These are phyloP conservation scores for Cheilosia soror DNA, from an alignment of 2,888 invertebrate species.

Conservation along the genomic window DNA sequence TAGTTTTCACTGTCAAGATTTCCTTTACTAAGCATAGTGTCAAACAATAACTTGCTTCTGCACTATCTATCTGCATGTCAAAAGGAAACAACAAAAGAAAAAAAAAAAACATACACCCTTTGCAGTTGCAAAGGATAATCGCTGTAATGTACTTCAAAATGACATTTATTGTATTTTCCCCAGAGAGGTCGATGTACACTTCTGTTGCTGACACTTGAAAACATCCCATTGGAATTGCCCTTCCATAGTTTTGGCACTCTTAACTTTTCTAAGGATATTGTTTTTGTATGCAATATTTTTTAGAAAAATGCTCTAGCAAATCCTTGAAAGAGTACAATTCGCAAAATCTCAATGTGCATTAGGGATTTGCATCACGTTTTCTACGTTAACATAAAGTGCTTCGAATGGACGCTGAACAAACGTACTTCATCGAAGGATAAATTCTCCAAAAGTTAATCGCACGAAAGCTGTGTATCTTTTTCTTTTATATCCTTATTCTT, in stretches of 20 bases:
- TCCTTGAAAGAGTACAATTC: slow-evolving; percentile 35
- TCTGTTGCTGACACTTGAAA: slow-evolving; percentile 35
- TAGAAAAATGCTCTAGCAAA: slow-evolving; percentile 31
- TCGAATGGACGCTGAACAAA: slow-evolving; percentile 38
- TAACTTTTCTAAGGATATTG: neutral
- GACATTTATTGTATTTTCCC: slow-evolving; percentile 33
- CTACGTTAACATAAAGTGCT: slow-evolving; percentile 53
- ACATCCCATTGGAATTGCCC: slow-evolving; percentile 20
- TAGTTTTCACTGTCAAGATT: slow-evolving; percentile 3
- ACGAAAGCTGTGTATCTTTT: slow-evolving; percentile 28
- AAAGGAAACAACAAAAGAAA: neutral
- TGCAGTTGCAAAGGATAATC: slow-evolving; percentile 38
- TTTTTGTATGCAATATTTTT: slow-evolving; percentile 9
- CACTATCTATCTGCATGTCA: slow-evolving; percentile 18
- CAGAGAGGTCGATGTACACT: slow-evolving; percentile 32
- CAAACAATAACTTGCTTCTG: slow-evolving; percentile 20
- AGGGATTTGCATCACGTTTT: slow-evolving; percentile 66
- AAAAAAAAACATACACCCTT: too few species aligned
- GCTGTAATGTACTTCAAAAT: slow-evolving; percentile 34
- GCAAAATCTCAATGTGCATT: slow-evolving; percentile 57
- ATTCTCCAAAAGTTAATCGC: slow-evolving; percentile 50
- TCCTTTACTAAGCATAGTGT: slow-evolving; percentile 15
- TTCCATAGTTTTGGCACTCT: slow-evolving; percentile 22
- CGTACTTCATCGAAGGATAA: slow-evolving; percentile 41
- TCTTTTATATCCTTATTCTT: slow-evolving; percentile 4